Evolutionary conservation across 1,140 invertebrate genomes (phyloP).

Genomic region (Tachypleus tridentatus): DNA sequence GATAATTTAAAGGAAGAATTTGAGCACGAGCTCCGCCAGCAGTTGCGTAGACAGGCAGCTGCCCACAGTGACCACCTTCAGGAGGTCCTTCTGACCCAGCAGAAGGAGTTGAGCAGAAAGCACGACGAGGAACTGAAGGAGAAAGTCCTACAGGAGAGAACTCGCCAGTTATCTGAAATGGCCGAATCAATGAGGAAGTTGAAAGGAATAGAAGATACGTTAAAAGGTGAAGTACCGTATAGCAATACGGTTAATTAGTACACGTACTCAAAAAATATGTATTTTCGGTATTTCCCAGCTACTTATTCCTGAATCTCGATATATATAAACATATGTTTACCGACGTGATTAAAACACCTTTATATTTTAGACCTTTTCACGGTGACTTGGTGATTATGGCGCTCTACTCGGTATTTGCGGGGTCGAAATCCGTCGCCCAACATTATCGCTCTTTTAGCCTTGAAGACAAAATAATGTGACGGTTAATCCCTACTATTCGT

Average conservation of each 20-base stretch:
- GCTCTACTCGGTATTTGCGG: too few relatives aligned
- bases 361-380: too few relatives aligned
- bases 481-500: too few relatives aligned
- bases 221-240: conserved; percentile 50
- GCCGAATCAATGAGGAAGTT: conserved; percentile 66
- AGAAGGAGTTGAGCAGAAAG: conserved; percentile 50
- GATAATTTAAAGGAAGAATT: conserved; percentile 47
- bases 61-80: conserved; percentile 69
- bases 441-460: too few relatives aligned
- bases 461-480: too few relatives aligned
- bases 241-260: neutral
- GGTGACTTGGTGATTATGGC: too few relatives aligned
- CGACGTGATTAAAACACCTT: too few relatives aligned
- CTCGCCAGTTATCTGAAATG: conserved; percentile 58
- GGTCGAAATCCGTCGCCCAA: too few relatives aligned
- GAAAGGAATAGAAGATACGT: conserved; percentile 70
- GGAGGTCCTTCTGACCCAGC: conserved; percentile 51
- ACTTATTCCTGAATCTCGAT: too few relatives aligned
- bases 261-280: too few relatives aligned
- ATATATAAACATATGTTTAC: too few relatives aligned
- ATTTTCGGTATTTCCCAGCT: too few relatives aligned
- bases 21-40: conserved; percentile 57
- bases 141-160: conserved; percentile 50
- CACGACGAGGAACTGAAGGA: conserved; percentile 51
- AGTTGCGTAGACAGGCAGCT: conserved; percentile 64